Conservation (phyloP, 2,113 vertebrate species). For the Melanotaenia duboulayi region DNA sequence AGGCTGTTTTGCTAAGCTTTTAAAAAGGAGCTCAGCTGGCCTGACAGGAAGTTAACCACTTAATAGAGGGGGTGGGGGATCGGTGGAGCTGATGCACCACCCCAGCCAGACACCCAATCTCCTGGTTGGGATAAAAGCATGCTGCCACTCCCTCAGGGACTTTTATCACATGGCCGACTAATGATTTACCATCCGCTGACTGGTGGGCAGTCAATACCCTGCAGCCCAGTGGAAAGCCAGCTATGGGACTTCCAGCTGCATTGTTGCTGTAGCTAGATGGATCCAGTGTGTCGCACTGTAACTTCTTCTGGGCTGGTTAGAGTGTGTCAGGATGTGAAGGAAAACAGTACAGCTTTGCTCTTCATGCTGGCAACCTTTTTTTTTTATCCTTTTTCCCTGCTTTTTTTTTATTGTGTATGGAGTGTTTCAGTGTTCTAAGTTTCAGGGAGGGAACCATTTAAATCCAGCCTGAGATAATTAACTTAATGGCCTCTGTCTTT, state of each 20-base stretch:
- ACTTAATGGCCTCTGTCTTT: constrained; percentile 58
- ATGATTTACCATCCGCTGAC: constrained; percentile 62
- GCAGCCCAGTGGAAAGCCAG: constrained; percentile 17
- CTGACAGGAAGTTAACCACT: constrained; percentile 31
- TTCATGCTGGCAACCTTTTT: neutral
- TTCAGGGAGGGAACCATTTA: neutral
- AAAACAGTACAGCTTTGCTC: constrained; percentile 10
- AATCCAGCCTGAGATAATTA: constrained; percentile 1
- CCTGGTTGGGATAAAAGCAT: constrained; percentile 1
- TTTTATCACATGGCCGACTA: constrained; percentile 56
- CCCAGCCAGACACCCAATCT: constrained; percentile 51
- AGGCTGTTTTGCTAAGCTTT: constrained; percentile 27
- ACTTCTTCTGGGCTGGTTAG: constrained; percentile 25
- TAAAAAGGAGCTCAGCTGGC: constrained; percentile 26
- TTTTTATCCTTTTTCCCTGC: neutral
- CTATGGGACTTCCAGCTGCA: constrained; percentile 1
- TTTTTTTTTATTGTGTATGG: too few relatives aligned
- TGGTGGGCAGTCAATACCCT: constrained; percentile 23
- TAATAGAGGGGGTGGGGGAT: neutral
- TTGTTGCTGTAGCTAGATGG: constrained; percentile 45
- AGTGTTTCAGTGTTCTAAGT: neutral
- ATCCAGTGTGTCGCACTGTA: constrained; percentile 19
- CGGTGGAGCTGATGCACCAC: neutral
- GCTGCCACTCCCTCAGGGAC: constrained; percentile 26
- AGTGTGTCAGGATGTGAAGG: constrained; percentile 58